phyloP scores from a whole-genome alignment of 1,140 invertebrate genomes.

The Rhyzopertha dominica region DNA sequence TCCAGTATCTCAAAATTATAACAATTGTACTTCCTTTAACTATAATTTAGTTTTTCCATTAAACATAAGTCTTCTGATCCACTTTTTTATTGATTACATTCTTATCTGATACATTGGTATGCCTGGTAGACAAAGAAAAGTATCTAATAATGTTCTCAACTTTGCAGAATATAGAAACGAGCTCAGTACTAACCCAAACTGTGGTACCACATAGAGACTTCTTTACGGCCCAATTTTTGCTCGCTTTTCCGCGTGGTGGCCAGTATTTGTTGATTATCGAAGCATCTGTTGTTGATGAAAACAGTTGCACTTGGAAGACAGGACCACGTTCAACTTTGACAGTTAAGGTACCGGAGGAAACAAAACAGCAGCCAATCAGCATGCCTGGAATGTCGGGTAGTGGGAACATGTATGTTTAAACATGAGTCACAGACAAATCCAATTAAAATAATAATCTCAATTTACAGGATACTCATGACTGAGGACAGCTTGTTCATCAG shows the following conservation, averaged over 20 bases:
- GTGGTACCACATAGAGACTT: slow-evolving; percentile 76
- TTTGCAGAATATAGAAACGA: slow-evolving; percentile 34
- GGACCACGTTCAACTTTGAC: slow-evolving; percentile 62
- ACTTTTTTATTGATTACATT: no score
- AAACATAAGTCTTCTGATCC: no score
- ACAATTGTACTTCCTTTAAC: no score
- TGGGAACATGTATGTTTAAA: slow-evolving; percentile 37
- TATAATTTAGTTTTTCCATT: no score
- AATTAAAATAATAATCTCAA: background rate
- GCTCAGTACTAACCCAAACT: slow-evolving; percentile 49
- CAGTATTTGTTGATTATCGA: slow-evolving; percentile 64
- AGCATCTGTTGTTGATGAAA: slow-evolving; percentile 67
- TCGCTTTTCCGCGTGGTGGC: slow-evolving; percentile 53
- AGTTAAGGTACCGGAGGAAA: slow-evolving; percentile 68
- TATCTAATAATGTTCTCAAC: slow-evolving; percentile 7
- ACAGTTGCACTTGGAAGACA: slow-evolving; percentile 69
- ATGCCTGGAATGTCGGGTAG: slow-evolving; percentile 42
- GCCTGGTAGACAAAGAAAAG: no score
- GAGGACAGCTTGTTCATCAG: slow-evolving; percentile 40
- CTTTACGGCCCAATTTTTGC: slow-evolving; percentile 72
- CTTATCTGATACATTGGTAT: no score
- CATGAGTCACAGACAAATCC: background rate
- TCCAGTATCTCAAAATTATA: no score
- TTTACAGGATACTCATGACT: slow-evolving; percentile 39
- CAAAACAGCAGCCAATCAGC: slow-evolving; percentile 40